A percentile compares a stretch with the other conserved stretches of the same genome.
Evolutionary conservation across 1,140 invertebrate species (phyloP).

Genomic region (Paraescarpia echinospica): DNA sequence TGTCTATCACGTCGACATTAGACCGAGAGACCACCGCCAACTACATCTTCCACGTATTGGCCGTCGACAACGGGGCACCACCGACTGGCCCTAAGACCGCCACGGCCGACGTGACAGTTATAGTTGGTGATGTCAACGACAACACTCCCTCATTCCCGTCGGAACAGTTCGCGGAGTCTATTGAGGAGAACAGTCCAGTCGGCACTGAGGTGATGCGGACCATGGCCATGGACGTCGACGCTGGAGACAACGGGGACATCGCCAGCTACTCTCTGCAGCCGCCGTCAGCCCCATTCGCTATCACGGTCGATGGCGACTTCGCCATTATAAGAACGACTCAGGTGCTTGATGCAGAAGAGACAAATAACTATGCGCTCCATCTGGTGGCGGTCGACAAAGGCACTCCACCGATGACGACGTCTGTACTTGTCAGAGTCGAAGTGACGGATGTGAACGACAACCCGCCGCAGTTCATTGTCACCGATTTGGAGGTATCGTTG

Average conservation of each 20-base stretch:
- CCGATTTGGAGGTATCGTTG: neutral
- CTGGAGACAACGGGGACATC: slow-evolving; percentile 23
- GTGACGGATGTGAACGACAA: neutral
- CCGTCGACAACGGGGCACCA: slow-evolving; percentile 79
- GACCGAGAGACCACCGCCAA: slow-evolving; percentile 78
- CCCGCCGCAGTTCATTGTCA: neutral
- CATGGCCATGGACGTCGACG: slow-evolving; percentile 25
- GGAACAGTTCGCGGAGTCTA: neutral
- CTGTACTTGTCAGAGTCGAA: neutral
- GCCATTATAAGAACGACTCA: neutral
- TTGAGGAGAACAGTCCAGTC: slow-evolving; percentile 12
- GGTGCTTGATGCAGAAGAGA: neutral
- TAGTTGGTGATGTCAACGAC: slow-evolving; percentile 89
- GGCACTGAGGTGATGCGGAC: slow-evolving; percentile 19
- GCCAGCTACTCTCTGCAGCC: slow-evolving; percentile 29
- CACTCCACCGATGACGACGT: slow-evolving; percentile 3
- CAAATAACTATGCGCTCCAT: neutral
- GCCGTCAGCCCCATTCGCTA: neutral
- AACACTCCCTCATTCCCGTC: slow-evolving; percentile 70
- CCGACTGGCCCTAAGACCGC: slow-evolving; percentile 65
- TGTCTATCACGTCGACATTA: slow-evolving; percentile 77
- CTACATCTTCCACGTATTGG: slow-evolving; percentile 82
- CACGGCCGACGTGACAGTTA: slow-evolving; percentile 67
- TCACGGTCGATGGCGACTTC: slow-evolving; percentile 10
- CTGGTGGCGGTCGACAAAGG: slow-evolving; percentile 17